A percentile compares a stretch with the other conserved stretches of the same genome.
These are phyloP conservation scores for Gallinago paraguaiae DNA, from an alignment of 2,113 vertebrate genomes.

Conservation along the genomic window DNA sequence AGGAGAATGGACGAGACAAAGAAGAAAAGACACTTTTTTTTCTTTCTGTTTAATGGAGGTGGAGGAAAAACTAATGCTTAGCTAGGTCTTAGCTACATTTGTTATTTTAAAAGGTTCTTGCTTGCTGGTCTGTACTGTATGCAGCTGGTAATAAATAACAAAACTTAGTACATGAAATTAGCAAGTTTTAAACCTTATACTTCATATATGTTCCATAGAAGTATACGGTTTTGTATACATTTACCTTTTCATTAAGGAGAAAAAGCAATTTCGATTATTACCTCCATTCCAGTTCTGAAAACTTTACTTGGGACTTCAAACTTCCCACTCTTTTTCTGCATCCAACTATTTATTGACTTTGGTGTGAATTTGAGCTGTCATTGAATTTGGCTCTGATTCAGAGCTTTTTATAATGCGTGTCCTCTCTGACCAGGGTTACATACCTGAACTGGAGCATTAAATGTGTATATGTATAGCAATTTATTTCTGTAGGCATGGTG, in stretches of 20 bases:
- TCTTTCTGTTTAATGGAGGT: not conserved
- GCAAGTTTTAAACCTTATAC: not conserved
- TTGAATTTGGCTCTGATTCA: not conserved
- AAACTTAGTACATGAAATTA: not conserved
- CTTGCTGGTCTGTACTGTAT: not conserved
- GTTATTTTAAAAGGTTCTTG: not conserved
- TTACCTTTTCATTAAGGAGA: not conserved
- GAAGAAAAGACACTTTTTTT: not conserved
- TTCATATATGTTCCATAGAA: not conserved
- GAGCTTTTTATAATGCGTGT: not conserved
- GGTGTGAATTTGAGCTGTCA: not conserved
- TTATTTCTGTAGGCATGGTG: not conserved
- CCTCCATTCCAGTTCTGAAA: not conserved
- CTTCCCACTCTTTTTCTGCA: not conserved
- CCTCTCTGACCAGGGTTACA: not conserved
- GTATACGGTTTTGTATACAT: not conserved
- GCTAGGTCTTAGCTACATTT: not conserved
- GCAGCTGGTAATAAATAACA: not conserved
- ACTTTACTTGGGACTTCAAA: not conserved
- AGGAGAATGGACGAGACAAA: not conserved
- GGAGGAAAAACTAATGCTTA: fast-evolving
- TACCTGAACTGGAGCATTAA: not conserved
- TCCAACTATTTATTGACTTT: not conserved
- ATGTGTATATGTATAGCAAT: not conserved
- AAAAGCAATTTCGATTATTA: not conserved